Conservation (phyloP, 2,888 invertebrate genomes). For the Thyatira batis region DNA sequence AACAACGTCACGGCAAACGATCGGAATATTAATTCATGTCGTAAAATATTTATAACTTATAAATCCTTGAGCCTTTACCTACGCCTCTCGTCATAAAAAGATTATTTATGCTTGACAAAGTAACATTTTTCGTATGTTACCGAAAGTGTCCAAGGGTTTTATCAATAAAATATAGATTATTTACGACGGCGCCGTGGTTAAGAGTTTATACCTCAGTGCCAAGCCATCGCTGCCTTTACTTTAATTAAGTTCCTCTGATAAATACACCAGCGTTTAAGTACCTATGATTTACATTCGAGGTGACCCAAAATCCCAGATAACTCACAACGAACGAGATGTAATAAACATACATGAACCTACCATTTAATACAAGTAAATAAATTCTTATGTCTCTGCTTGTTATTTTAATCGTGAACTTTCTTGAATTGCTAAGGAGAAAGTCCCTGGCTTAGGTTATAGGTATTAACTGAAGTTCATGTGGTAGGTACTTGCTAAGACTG, state of each 20-base stretch:
- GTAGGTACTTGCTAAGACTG: background rate
- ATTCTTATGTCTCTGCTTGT: slow-evolving; percentile 18
- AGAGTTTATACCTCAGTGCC: slow-evolving; percentile 45
- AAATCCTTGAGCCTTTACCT: slow-evolving; percentile 82
- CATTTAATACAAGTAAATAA: slow-evolving; percentile 34
- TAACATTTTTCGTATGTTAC: slow-evolving; percentile 80
- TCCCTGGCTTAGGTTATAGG: slow-evolving; percentile 3
- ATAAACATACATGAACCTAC: slow-evolving; percentile 29
- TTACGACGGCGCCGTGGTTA: slow-evolving; percentile 69
- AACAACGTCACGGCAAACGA: slow-evolving; percentile 81
- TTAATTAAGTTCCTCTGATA: slow-evolving; percentile 49
- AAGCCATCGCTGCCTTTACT: slow-evolving; percentile 39
- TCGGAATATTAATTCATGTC: slow-evolving; percentile 82
- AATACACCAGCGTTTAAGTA: slow-evolving; percentile 30
- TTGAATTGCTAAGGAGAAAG: slow-evolving; percentile 16
- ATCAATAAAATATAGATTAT: slow-evolving; percentile 76
- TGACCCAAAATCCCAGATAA: slow-evolving; percentile 44
- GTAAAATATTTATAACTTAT: slow-evolving; percentile 82
- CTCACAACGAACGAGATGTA: slow-evolving; percentile 28
- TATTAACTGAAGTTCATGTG: slow-evolving; percentile 1
- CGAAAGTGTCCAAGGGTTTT: slow-evolving; percentile 72
- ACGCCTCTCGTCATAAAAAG: slow-evolving; percentile 82
- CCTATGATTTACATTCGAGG: slow-evolving; percentile 39
- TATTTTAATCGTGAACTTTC: slow-evolving; percentile 12
- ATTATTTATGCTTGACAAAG: slow-evolving; percentile 81